Base-by-base conservation (phyloP, 2,888 invertebrate genomes). In the Idaea straminata region DNA sequence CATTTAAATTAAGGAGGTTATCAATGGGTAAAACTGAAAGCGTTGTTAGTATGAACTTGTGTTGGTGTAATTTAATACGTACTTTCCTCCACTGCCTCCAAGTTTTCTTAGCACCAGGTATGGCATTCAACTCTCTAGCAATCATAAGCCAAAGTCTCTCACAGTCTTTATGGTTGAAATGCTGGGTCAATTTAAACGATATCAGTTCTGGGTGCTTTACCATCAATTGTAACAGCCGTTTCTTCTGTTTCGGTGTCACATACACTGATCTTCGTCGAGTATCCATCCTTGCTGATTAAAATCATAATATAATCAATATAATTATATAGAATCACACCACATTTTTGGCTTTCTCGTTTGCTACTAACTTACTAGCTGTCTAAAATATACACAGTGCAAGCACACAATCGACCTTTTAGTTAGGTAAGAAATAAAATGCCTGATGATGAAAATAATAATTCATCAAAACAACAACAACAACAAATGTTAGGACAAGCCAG, bases 11-110 rank as follows among this genome's bases (percentile, higher is more conserved):
- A 25, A 2, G 25, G 25, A 25, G 25, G 25, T 47, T 47, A 47
- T 7, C 47, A 47, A n/a, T 10, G 10, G 5, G 10, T 5, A 10
- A 7, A 7, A 47, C 47, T 13, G 47, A 47, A 13, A 6, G 13
- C 15, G 15, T 15, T 15, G 58, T 15, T 58, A 58, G 15, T 57
- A 57, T 4, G 57, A 58, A 15, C 13, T 6, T 7, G 4, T 15
- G 0, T 15, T 16, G 5, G 58, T 16, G 0, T 15, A n/a, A 6
- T 7, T 16, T n/a, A 61, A 16, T 64, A 70, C 73, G 34, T 80
- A 91, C 92, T 83, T 91, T 92, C 78, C 85, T 82, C 92, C 91
- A 92, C 72, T 91, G 91, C 60, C 83, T 83, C 92, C 92, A 92
- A 69, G 88, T 89, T 80, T 92, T 92, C 58, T 74, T 85, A 0